Percentiles rank a stretch among this genome's conserved stretches.
These are phyloP conservation scores for Phthorimaea operculella DNA, from an alignment of 1,140 invertebrate species.

Conservation along the genomic window DNA sequence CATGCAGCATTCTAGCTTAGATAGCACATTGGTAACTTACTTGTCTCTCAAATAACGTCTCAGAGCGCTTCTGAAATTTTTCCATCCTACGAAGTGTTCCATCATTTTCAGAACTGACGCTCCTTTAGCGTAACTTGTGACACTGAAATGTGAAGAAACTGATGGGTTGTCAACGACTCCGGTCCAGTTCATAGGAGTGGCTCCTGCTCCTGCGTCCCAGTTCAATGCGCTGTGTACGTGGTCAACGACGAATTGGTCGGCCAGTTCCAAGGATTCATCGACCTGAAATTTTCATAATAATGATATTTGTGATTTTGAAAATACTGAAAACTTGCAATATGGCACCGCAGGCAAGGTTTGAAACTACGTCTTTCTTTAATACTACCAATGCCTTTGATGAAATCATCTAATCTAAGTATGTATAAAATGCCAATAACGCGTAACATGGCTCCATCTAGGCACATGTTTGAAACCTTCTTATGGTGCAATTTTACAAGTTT, in stretches of 20 bases:
- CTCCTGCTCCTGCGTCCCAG: slow-evolving; percentile 72
- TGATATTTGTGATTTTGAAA: too few relatives aligned
- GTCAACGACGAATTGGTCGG: slow-evolving; percentile 71
- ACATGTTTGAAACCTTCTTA: too few relatives aligned
- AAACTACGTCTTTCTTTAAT: too few relatives aligned
- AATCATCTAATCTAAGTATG: too few relatives aligned
- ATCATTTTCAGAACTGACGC: slow-evolving; percentile 81
- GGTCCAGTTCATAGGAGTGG: slow-evolving; percentile 70
- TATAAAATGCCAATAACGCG: too few relatives aligned
- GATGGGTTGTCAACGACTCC: slow-evolving; percentile 40
- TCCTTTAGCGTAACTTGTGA: slow-evolving; percentile 79
- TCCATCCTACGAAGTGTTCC: slow-evolving; percentile 74
- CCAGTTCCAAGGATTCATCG: slow-evolving; percentile 58
- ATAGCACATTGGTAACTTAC: slow-evolving; percentile 38
- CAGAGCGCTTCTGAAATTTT: slow-evolving; percentile 73
- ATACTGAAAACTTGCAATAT: too few relatives aligned
- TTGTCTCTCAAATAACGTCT: slow-evolving; percentile 65
- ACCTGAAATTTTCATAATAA: slow-evolving; percentile 35
- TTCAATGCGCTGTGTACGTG: slow-evolving; percentile 75
- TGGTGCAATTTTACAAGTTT: too few relatives aligned
- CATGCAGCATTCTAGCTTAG: too few relatives aligned
- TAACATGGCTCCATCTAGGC: too few relatives aligned
- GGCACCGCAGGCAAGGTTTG: too few relatives aligned
- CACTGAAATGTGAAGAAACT: slow-evolving; percentile 74
- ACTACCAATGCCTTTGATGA: too few relatives aligned